These are phyloP conservation scores for Drosophila mayaguana DNA, from an alignment of 2,888 invertebrate species.

Conservation along the genomic window DNA sequence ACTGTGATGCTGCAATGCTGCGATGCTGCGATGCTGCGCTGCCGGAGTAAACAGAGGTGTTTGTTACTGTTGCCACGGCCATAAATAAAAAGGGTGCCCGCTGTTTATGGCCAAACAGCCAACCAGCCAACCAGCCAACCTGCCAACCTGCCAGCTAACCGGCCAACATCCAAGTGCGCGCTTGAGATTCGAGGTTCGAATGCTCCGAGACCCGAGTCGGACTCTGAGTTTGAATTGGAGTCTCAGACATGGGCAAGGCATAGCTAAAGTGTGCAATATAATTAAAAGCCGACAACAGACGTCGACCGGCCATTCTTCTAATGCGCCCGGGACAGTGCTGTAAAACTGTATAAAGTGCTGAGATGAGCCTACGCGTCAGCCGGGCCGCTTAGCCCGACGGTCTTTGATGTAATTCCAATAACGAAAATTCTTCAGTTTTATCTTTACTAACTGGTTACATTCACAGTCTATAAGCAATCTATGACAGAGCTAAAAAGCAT, in stretches of 20 bases:
- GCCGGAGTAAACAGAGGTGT: conserved; percentile 75
- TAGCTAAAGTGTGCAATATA: conserved; percentile 84
- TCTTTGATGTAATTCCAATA: conserved; percentile 70
- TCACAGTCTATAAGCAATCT: conserved; percentile 5
- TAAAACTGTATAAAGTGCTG: conserved; percentile 71
- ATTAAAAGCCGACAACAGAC: conserved; percentile 83
- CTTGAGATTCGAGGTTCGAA: conserved; percentile 19
- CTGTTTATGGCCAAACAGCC: conserved; percentile 72
- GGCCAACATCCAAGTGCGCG: conserved; percentile 48
- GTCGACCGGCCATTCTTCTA: conserved; percentile 68
- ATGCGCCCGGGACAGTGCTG: conserved; percentile 70
- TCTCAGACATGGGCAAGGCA: conserved; percentile 56
- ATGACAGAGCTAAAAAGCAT: neutral
- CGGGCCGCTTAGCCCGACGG: conserved; percentile 39
- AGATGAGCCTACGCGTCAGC: conserved; percentile 27
- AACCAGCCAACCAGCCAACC: conserved; percentile 32
- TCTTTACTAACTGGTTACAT: conserved; percentile 6
- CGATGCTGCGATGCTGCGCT: conserved; percentile 24
- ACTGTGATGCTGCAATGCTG: conserved; percentile 19
- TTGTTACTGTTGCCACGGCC: conserved; percentile 73
- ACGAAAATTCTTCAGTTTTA: neutral
- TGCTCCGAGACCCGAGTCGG: conserved; percentile 20
- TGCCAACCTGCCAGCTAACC: conserved; percentile 39
- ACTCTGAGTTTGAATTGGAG: conserved; percentile 39
- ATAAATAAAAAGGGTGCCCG: conserved; percentile 81